Base-by-base conservation (phyloP, 2,113 vertebrate species). In the Malurus melanocephalus region DNA sequence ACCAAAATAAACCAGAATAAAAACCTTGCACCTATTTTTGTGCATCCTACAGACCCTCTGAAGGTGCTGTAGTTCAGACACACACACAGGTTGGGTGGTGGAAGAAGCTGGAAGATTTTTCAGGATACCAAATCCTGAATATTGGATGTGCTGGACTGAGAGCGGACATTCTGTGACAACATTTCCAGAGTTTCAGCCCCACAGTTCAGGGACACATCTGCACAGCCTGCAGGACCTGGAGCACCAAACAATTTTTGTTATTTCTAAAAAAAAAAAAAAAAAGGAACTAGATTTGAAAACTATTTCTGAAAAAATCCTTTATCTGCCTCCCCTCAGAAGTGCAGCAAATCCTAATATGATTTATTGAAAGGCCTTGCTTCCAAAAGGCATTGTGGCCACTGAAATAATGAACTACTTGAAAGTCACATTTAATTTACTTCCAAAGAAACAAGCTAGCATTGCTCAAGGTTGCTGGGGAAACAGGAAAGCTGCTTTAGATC, bases 341-440 rank as follows among this genome's bases (percentile, higher is more conserved):
- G 86, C 90, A 77, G 92, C 64, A 97, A 97, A 96, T 94, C 95
- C 93, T 80, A 96, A 96, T 95, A 95, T 94, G 95, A 94, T 96
- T 97, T 96, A 96, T 95, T 28, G 21, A 90, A 96, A 80, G 93
- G 95, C 96, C 94, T 96, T 96, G 94, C 95, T 95, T 95, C 95
- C 89, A 32, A 92, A 95, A 96, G 93, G 95, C 96, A 96, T 96
- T 97, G 97, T 97, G 93, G 91, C 94, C 96, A 95, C 96, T 95
- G 95, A 97, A 97, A 97, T 97, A 97, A 97, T 97, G 96, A 97
- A 97, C 95, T 97, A 95, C 97, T 97, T 96, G 96, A 97, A 97
- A 97, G 96, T 96, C 97, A 96, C 96, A 97, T 97, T 97, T 97
- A 97, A 97, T 97, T 97, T 97, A 96, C 95, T 97, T 85, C 48